A percentile compares a stretch with the other conserved stretches of the same genome.
Conservation (phyloP, 2,888 invertebrate species). For the Galerucella calmariensis region DNA sequence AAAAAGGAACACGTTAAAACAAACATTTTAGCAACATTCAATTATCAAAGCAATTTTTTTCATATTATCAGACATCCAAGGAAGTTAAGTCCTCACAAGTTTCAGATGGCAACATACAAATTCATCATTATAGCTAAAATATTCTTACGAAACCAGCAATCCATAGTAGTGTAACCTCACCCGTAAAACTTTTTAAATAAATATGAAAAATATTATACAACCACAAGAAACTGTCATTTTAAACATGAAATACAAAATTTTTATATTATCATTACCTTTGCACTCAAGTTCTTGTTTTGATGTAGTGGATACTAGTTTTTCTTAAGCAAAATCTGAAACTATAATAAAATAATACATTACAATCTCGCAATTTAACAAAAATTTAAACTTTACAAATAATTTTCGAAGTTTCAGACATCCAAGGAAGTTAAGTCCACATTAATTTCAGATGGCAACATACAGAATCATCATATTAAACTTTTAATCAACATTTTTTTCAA, state of each 20-base stretch:
- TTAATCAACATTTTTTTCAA: neutral
- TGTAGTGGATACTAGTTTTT: neutral
- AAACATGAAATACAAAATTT: no score
- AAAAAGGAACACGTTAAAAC: neutral
- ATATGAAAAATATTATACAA: no score
- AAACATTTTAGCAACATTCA: no score
- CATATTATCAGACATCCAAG: constrained; percentile 37
- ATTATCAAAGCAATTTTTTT: neutral
- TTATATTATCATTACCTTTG: neutral
- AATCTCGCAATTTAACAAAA: neutral
- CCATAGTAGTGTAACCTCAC: no score
- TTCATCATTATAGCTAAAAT: constrained; percentile 6
- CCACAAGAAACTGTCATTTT: no score
- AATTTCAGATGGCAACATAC: constrained; percentile 21
- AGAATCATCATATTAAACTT: constrained; percentile 8
- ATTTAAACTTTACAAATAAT: neutral
- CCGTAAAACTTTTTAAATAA: no score
- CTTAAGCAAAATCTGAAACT: neutral
- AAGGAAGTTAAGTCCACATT: constrained; percentile 15
- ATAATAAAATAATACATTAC: neutral
- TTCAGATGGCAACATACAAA: constrained; percentile 24
- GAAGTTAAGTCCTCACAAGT: constrained; percentile 29
- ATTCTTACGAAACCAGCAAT: no score
- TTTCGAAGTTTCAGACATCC: constrained; percentile 8
- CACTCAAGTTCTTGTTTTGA: neutral